A percentile compares a stretch with the other conserved stretches of the same genome.
Evolutionary conservation across 1,140 invertebrate genomes (phyloP).

Genomic region (Megalonaias nervosa): DNA sequence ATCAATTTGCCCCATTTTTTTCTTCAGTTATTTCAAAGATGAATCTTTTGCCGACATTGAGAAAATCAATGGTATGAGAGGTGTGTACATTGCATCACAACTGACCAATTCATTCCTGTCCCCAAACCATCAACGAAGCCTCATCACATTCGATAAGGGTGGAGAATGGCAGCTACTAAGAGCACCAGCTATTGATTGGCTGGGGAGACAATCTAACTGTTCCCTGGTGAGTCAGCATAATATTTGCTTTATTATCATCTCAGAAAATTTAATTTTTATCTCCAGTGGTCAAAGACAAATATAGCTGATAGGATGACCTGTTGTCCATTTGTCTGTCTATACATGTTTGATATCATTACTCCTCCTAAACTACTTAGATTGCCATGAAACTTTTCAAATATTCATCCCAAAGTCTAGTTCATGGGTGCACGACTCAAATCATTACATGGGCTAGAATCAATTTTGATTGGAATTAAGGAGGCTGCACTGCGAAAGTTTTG

Average conservation of each 20-base stretch:
- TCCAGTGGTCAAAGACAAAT: no score
- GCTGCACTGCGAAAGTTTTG: no score
- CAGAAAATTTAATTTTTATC: no score
- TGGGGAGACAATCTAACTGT: slow-evolving; percentile 39
- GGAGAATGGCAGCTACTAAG: slow-evolving; percentile 55
- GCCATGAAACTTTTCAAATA: no score
- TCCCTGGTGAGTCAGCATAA: slow-evolving; percentile 34
- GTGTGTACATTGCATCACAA: slow-evolving; percentile 92
- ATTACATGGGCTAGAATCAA: no score
- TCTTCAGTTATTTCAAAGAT: slow-evolving; percentile 77
- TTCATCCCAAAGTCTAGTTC: no score
- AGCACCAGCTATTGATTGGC: slow-evolving; percentile 40
- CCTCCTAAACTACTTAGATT: no score
- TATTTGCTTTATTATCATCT: not conserved
- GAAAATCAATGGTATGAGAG: slow-evolving; percentile 87
- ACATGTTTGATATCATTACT: no score
- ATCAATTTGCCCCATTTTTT: not conserved
- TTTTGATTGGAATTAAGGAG: no score
- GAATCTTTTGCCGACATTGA: slow-evolving; percentile 92
- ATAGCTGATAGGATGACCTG: no score
- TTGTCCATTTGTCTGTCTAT: no score
- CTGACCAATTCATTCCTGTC: slow-evolving; percentile 70
- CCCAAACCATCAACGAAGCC: slow-evolving; percentile 73
- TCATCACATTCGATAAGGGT: slow-evolving; percentile 89
- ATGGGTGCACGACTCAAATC: no score